Evolutionary conservation across 2,113 vertebrate genomes (phyloP).

Genomic region (Bolborhynchus lineola): DNA sequence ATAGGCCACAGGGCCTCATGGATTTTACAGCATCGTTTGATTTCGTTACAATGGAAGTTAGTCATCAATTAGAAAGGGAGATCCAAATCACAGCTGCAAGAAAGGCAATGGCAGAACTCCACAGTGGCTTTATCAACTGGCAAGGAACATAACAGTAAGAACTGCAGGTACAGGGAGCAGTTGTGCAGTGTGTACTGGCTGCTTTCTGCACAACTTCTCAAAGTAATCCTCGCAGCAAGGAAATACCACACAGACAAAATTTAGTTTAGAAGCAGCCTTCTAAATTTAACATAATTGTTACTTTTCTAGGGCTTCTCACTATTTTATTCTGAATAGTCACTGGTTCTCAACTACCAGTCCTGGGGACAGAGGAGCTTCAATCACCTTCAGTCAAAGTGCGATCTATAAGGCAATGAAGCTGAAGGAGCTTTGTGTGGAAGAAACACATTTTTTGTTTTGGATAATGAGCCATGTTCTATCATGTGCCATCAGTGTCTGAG

Average conservation of each 20-base stretch:
- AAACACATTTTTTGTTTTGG: neutral
- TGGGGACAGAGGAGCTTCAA: neutral
- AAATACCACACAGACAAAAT: neutral
- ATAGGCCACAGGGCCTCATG: neutral
- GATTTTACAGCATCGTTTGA: constrained; percentile 61
- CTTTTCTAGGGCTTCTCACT: neutral
- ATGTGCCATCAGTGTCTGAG: neutral
- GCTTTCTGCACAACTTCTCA: neutral
- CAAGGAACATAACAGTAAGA: neutral
- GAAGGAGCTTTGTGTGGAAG: neutral
- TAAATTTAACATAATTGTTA: neutral
- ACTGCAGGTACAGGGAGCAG: neutral
- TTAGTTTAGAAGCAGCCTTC: neutral
- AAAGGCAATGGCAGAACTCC: constrained; percentile 22
- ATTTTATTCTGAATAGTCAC: neutral
- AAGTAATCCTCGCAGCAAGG: neutral
- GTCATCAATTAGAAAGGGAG: constrained; percentile 51
- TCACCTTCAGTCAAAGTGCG: neutral
- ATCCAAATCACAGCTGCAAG: constrained; percentile 35
- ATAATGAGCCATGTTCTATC: neutral
- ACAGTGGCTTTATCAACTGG: neutral
- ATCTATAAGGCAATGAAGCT: neutral
- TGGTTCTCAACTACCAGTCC: neutral
- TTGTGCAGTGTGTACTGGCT: too few species aligned
- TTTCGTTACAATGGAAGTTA: constrained; percentile 52